These are phyloP conservation scores for Pogona vitticeps DNA, from an alignment of 2,113 vertebrate genomes.

Conservation along the genomic window DNA sequence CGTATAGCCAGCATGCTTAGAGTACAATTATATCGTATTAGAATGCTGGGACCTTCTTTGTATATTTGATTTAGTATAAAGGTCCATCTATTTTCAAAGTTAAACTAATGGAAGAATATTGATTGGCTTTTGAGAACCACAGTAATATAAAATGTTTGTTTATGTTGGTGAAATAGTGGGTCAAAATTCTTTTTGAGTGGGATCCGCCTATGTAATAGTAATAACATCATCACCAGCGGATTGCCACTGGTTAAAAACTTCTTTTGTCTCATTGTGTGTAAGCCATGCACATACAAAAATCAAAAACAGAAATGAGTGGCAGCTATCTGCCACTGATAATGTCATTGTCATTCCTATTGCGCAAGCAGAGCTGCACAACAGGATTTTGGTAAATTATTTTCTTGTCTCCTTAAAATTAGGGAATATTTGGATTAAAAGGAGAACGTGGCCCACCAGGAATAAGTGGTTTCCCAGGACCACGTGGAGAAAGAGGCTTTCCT, in stretches of 20 bases:
- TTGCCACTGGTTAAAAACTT: no score
- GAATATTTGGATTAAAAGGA: constrained; percentile 88
- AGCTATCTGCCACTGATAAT: no score
- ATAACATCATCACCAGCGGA: no score
- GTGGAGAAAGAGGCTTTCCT: constrained; percentile 88
- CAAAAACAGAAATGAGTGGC: no score
- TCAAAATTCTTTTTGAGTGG: no score
- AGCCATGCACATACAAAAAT: no score
- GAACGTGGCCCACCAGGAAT: constrained; percentile 88
- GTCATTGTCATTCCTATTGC: no score
- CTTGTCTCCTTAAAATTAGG: constrained; percentile 73
- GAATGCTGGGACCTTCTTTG: background rate
- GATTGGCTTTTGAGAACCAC: background rate
- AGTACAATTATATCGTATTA: background rate
- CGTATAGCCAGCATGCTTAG: no score
- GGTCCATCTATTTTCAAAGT: background rate
- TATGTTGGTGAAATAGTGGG: background rate
- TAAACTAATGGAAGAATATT: background rate
- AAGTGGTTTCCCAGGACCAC: constrained; percentile 79
- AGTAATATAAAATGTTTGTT: background rate
- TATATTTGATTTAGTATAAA: background rate
- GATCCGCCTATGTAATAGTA: no score
- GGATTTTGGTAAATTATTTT: background rate
- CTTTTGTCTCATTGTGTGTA: no score
- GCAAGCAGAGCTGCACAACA: no score